phyloP scores from a whole-genome alignment of 2,797 vertebrate genomes.

The Pachyuromys duprasi region DNA sequence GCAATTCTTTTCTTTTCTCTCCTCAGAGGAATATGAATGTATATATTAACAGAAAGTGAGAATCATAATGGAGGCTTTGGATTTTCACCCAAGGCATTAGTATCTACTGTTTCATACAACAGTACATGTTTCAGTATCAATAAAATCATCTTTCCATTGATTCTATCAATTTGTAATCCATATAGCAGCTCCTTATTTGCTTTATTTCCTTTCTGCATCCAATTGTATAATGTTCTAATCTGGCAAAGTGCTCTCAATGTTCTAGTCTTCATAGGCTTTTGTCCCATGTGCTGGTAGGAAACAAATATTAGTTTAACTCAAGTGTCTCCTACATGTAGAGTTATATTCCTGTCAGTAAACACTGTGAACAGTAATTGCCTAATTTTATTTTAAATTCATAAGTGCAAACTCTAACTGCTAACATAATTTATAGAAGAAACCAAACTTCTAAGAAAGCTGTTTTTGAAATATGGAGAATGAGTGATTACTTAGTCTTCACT shows the following conservation, averaged over 20 bases:
- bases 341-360: neutral
- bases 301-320: neutral
- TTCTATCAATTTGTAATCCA: neutral
- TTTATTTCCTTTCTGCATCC: neutral
- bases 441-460: neutral
- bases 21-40: neutral
- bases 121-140: neutral
- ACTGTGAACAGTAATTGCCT: neutral
- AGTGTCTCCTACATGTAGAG: neutral
- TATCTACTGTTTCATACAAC: neutral
- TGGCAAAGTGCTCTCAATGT: neutral
- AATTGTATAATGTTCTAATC: neutral
- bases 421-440: neutral
- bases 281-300: neutral
- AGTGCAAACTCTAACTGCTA: neutral
- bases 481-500: neutral
- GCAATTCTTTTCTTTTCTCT: neutral
- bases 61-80: neutral
- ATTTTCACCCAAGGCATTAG: neutral
- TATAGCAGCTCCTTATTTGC: neutral
- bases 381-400: neutral
- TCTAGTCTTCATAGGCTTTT: neutral
- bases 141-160: neutral
- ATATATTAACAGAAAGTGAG: neutral
- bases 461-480: neutral